Percentiles rank a stretch among this genome's conserved stretches.
phyloP scores from a whole-genome alignment of 2,888 invertebrate genomes.

The Odontothrips loti region DNA sequence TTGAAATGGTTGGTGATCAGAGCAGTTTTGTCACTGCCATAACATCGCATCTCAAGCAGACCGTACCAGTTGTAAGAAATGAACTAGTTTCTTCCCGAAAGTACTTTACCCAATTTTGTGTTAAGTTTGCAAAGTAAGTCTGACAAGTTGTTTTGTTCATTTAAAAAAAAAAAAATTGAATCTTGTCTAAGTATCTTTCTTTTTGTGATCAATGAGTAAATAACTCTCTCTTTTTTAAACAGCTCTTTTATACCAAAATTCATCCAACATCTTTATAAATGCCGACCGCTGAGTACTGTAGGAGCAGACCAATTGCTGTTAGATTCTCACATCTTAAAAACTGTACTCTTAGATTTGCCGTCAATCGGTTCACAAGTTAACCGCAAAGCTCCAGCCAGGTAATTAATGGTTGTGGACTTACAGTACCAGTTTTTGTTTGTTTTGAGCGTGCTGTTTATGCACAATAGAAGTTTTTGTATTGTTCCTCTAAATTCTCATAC shows the following conservation, averaged over 20 bases:
- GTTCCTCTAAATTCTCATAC: background rate
- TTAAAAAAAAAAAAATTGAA: constrained; percentile 28
- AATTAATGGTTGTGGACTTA: constrained; percentile 44
- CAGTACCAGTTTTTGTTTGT: too few species aligned
- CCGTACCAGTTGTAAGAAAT: constrained; percentile 84
- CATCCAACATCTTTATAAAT: constrained; percentile 83
- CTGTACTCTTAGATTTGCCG: constrained; percentile 89
- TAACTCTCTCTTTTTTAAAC: constrained; percentile 30
- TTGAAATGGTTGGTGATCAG: constrained; percentile 95
- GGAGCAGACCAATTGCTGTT: constrained; percentile 93
- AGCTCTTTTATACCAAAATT: constrained; percentile 93
- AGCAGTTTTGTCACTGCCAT: constrained; percentile 91
- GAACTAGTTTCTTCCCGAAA: constrained; percentile 87
- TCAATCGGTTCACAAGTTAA: constrained; percentile 85
- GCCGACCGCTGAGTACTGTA: constrained; percentile 79
- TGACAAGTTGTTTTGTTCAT: constrained; percentile 28
- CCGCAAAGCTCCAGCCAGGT: constrained; percentile 84
- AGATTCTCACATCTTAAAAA: constrained; percentile 92
- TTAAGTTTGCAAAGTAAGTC: constrained; percentile 79
- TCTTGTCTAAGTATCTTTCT: background rate
- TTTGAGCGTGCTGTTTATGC: background rate
- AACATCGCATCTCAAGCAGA: constrained; percentile 76
- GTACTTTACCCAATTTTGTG: constrained; percentile 97
- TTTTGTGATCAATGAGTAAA: too few species aligned
- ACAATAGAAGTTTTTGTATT: background rate